phyloP scores from a whole-genome alignment of 1,140 invertebrate genomes.

The Drosophila arizonae region DNA sequence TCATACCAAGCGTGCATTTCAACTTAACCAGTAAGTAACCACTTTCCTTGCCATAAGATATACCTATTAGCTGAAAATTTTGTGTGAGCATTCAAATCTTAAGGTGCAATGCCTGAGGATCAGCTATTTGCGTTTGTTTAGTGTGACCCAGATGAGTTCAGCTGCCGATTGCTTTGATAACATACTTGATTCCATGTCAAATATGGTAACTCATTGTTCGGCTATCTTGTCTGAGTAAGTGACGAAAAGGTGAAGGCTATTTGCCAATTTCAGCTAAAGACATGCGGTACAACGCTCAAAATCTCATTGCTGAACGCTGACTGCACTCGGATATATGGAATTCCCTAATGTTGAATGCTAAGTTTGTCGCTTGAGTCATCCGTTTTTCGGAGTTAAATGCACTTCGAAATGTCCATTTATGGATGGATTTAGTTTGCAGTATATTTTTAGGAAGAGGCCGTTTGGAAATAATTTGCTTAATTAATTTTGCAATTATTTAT shows the following conservation, averaged over 20 bases:
- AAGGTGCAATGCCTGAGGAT: not conserved
- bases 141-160: conserved; percentile 29
- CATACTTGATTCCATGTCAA: conserved; percentile 50
- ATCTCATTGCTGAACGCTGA: not conserved
- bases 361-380: conserved; percentile 30
- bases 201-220: conserved; percentile 24
- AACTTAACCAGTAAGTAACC: not conserved
- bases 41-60: conserved; percentile 18
- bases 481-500: not conserved
- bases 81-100: conserved; percentile 2
- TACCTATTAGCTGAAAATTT: conserved; percentile 1
- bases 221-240: conserved; percentile 1
- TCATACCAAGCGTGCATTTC: not conserved
- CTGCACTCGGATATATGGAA: not conserved
- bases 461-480: no score
- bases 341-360: not conserved
- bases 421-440: not conserved
- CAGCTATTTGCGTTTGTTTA: not conserved
- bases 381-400: not conserved
- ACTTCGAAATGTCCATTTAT: not conserved
- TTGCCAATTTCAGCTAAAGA: not conserved
- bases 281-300: not conserved
- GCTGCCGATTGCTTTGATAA: conserved; percentile 11
- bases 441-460: not conserved
- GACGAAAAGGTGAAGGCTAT: conserved; percentile 51